Percentiles rank a stretch among this genome's conserved stretches.
phyloP scores from a whole-genome alignment of 2,888 invertebrate genomes.

The Odontocerum albicorne region DNA sequence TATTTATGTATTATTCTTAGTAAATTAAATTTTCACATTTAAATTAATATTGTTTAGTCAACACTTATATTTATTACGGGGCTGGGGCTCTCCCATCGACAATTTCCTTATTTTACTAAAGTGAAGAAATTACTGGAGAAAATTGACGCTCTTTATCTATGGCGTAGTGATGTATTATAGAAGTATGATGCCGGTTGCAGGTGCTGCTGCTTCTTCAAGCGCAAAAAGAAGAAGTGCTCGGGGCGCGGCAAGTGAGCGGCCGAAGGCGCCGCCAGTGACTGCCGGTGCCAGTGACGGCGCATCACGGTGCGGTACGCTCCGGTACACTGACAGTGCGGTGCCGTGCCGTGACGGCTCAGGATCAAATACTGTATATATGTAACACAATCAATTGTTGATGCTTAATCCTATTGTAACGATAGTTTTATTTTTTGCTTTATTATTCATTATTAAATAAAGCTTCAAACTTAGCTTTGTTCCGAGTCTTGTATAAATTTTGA shows the following conservation, averaged over 20 bases:
- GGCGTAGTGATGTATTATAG: conserved; percentile 40
- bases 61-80: too few relatives aligned
- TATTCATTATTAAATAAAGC: too few relatives aligned
- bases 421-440: conserved; percentile 3
- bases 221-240: conserved; percentile 96
- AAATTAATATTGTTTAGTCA: too few relatives aligned
- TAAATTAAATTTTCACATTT: too few relatives aligned
- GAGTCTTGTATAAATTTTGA: not conserved
- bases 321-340: not conserved
- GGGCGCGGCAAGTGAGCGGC: conserved; percentile 89
- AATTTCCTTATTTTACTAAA: too few relatives aligned
- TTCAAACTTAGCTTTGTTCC: not conserved
- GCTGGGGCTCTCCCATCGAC: too few relatives aligned
- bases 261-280: conserved; percentile 45
- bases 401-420: conserved; percentile 18
- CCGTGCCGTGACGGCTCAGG: not conserved
- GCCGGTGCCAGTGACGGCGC: conserved; percentile 2
- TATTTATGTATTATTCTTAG: too few relatives aligned
- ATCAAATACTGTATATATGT: conserved; percentile 19
- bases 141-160: not conserved
- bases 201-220: conserved; percentile 99
- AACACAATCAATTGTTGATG: conserved; percentile 19
- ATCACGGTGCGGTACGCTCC: not conserved
- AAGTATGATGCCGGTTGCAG: conserved; percentile 71
- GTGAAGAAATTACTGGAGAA: too few relatives aligned